Evolutionary conservation across 35 echinoderm and acorn worm genomes (phyloP).

Genomic region (Lytechinus variegatus): DNA sequence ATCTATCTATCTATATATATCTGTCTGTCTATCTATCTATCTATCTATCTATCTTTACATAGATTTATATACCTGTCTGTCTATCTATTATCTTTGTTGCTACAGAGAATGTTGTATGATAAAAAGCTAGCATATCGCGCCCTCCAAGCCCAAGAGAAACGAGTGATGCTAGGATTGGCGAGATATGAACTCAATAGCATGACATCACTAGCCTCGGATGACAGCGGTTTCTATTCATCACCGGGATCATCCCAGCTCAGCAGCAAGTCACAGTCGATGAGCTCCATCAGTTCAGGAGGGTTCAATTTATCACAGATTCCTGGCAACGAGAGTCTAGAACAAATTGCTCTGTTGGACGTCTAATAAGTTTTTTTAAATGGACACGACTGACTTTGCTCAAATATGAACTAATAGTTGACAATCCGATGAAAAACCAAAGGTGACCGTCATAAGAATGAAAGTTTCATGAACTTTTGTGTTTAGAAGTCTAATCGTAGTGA

Average conservation of each 20-base stretch:
- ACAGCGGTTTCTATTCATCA: conserved; percentile 76
- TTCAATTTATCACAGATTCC: conserved; percentile 82
- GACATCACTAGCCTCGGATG: conserved; percentile 68
- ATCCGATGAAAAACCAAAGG: neutral
- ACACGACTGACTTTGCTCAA: neutral
- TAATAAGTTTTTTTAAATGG: neutral
- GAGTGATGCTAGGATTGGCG: conserved; percentile 57
- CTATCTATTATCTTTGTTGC: neutral
- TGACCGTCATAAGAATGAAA: neutral
- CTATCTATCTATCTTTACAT: neutral
- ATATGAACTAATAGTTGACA: neutral
- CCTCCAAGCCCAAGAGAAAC: conserved; percentile 78
- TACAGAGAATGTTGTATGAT: conserved; percentile 79
- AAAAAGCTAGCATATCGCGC: conserved; percentile 82
- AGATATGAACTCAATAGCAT: conserved; percentile 59
- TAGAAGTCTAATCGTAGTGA: neutral
- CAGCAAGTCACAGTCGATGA: conserved; percentile 77
- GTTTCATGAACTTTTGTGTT: neutral
- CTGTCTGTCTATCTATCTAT: neutral
- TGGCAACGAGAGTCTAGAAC: conserved; percentile 82
- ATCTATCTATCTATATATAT: neutral
- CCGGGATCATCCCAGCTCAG: conserved; percentile 52
- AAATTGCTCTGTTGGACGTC: conserved; percentile 70
- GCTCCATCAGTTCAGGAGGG: conserved; percentile 75
- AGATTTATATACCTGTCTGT: neutral